These are phyloP conservation scores for Oxycera nigricornis DNA, from an alignment of 2,888 invertebrate genomes.

Conservation along the genomic window DNA sequence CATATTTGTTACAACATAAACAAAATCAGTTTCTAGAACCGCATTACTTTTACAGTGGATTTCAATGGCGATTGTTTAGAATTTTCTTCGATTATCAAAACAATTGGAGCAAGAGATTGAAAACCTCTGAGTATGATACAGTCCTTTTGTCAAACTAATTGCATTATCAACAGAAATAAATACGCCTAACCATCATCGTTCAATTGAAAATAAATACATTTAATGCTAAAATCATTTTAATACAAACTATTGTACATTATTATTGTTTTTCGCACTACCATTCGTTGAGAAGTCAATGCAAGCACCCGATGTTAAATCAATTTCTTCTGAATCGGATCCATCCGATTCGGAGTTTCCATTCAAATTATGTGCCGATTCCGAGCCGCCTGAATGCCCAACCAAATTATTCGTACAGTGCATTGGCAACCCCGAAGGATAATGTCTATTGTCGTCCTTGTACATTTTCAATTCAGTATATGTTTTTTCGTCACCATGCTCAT, in stretches of 20 bases:
- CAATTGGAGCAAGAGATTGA: no score
- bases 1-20: no score
- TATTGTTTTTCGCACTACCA: conserved; percentile 44
- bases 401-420: conserved; percentile 30
- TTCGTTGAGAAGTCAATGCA: conserved; percentile 62
- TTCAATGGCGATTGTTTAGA: no score
- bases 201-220: neutral
- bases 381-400: conserved; percentile 13
- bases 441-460: conserved; percentile 54
- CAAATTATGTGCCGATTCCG: conserved; percentile 33
- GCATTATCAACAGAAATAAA: no score
- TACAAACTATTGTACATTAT: conserved; percentile 35
- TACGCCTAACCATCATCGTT: no score
- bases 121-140: no score
- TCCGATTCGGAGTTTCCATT: conserved; percentile 54
- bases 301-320: conserved; percentile 59
- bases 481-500: conserved; percentile 51
- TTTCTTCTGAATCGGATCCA: conserved; percentile 62
- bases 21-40: no score
- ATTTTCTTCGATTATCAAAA: no score
- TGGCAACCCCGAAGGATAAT: conserved; percentile 14
- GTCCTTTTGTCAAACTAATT: no score
- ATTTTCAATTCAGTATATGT: conserved; percentile 61
- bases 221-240: neutral
- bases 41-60: no score